Conservation (phyloP, 92 coral and sea anemone species). For the Umimayanthus chanpuru region DNA sequence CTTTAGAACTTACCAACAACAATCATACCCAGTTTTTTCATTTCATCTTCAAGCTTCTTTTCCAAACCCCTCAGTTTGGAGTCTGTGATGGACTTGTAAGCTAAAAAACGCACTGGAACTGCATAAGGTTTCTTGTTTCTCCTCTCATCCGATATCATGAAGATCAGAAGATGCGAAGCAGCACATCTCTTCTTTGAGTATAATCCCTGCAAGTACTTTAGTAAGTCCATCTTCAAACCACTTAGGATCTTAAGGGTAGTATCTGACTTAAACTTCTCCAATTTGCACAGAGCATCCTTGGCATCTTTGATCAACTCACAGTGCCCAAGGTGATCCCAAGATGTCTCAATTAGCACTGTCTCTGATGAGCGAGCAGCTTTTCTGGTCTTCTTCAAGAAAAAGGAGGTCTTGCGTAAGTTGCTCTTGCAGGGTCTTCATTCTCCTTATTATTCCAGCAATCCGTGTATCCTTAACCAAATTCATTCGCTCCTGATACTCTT, state of each 20-base stretch:
- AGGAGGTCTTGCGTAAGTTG: background rate
- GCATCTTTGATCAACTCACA: background rate
- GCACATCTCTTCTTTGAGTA: constrained; percentile 54
- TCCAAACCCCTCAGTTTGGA: constrained; percentile 44
- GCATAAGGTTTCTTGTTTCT: constrained; percentile 63
- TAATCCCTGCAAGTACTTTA: constrained; percentile 17
- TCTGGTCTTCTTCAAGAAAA: background rate
- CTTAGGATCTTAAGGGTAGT: background rate
- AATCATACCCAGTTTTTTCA: constrained; percentile 39
- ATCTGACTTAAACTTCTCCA: background rate
- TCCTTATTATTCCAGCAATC: no score
- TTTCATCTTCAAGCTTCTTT: constrained; percentile 26
- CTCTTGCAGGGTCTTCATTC: no score
- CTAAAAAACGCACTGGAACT: constrained; percentile 55
- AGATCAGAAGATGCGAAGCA: constrained; percentile 55
- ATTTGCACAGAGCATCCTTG: background rate
- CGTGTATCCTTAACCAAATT: no score
- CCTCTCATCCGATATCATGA: constrained; percentile 63
- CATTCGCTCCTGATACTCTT: constrained; percentile 12
- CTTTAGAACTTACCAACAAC: constrained; percentile 44
- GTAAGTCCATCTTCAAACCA: no score
- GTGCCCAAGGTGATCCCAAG: background rate
- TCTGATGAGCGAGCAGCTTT: background rate
- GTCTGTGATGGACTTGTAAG: constrained; percentile 60
- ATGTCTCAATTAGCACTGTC: background rate